A percentile compares a stretch with the other conserved stretches of the same genome.
Conservation (phyloP, 2,888 invertebrate genomes). For the Anarsia innoxiella region DNA sequence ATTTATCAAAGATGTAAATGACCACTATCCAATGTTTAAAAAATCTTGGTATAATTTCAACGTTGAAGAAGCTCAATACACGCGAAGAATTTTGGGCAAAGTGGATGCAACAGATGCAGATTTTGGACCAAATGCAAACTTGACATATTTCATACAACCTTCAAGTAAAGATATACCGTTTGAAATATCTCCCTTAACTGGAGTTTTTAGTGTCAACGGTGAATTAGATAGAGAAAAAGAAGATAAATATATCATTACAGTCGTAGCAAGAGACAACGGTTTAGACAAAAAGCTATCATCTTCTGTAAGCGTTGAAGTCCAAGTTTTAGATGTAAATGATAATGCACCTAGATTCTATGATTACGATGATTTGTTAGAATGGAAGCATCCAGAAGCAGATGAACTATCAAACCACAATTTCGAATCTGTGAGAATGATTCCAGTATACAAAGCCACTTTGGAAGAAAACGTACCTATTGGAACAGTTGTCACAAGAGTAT, state of each 20-base stretch:
- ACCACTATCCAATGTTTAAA: slow-evolving; percentile 88
- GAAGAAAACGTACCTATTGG: slow-evolving; percentile 85
- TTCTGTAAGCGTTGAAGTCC: slow-evolving; percentile 86
- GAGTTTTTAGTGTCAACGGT: slow-evolving; percentile 82
- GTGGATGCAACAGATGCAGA: slow-evolving; percentile 87
- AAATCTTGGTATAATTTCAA: slow-evolving; percentile 90
- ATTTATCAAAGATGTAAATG: slow-evolving; percentile 86
- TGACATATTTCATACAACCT: slow-evolving; percentile 80
- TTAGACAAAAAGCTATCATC: slow-evolving; percentile 77
- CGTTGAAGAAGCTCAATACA: slow-evolving; percentile 85
- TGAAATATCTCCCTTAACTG: slow-evolving; percentile 79
- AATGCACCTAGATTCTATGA: slow-evolving; percentile 87
- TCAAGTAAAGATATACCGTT: slow-evolving; percentile 76
- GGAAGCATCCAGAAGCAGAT: slow-evolving; percentile 64
- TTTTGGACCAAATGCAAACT: slow-evolving; percentile 85
- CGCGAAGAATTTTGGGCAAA: slow-evolving; percentile 81
- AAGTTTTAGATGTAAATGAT: slow-evolving; percentile 88
- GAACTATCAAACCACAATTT: slow-evolving; percentile 68
- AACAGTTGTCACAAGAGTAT: slow-evolving; percentile 82
- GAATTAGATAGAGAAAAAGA: slow-evolving; percentile 84
- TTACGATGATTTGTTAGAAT: slow-evolving; percentile 78
- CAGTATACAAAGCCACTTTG: slow-evolving; percentile 84
- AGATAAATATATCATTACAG: slow-evolving; percentile 81
- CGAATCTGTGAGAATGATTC: slow-evolving; percentile 73
- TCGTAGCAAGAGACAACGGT: slow-evolving; percentile 85